Evolutionary conservation across 2,888 invertebrate genomes (phyloP).

Genomic region (Pseudeuparius sepicola): DNA sequence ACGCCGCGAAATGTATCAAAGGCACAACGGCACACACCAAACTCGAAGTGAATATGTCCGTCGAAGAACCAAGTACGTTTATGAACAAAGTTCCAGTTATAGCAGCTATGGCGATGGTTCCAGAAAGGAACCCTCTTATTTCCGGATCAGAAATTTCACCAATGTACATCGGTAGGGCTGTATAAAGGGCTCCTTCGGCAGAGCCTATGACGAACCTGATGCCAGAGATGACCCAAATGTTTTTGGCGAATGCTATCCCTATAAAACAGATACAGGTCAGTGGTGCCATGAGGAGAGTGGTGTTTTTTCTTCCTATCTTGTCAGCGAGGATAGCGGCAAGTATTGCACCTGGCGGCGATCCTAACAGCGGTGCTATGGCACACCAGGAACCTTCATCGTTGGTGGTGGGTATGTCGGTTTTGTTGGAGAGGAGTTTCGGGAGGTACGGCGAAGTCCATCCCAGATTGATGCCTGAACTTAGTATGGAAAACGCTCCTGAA

Average conservation of each 20-base stretch:
- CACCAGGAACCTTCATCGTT: constrained; percentile 49
- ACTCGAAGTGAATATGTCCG: constrained; percentile 45
- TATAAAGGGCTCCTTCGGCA: constrained; percentile 39
- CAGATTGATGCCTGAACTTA: constrained; percentile 33
- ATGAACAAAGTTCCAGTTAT: constrained; percentile 46
- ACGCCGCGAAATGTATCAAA: constrained; percentile 45
- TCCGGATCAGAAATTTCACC: constrained; percentile 49
- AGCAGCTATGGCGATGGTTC: constrained; percentile 47
- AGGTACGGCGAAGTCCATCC: constrained; percentile 53
- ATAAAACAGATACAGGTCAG: constrained; percentile 50
- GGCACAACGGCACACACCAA: constrained; percentile 49
- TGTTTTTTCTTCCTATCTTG: constrained; percentile 50
- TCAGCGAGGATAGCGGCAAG: constrained; percentile 54
- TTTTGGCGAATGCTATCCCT: constrained; percentile 47
- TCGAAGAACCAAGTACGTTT: constrained; percentile 51
- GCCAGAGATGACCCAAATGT: constrained; percentile 46
- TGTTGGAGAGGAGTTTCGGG: constrained; percentile 39
- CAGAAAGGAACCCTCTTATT: constrained; percentile 49
- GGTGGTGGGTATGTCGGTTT: constrained; percentile 43
- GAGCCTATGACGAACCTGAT: constrained; percentile 40
- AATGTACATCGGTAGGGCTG: constrained; percentile 46
- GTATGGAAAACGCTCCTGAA: constrained; percentile 31
- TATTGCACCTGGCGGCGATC: constrained; percentile 52
- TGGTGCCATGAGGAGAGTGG: constrained; percentile 31
- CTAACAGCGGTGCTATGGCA: constrained; percentile 54